Evolutionary conservation across 2,888 invertebrate genomes (phyloP).

Genomic region (Bedellia somnulentella): DNA sequence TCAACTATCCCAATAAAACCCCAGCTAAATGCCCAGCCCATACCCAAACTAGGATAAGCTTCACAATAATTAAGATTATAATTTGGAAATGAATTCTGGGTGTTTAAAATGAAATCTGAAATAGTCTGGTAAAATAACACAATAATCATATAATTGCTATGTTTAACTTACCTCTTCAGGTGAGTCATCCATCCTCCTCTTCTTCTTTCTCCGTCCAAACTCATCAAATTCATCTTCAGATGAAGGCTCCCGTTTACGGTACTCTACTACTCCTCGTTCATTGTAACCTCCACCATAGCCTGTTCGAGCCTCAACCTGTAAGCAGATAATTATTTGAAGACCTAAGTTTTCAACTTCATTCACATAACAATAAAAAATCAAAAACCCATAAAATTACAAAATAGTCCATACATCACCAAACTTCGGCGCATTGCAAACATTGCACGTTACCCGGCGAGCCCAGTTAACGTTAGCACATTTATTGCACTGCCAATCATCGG

Average conservation of each 20-base stretch:
- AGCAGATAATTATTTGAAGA: constrained; percentile 8
- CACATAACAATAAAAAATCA: not conserved
- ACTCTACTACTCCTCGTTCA: constrained; percentile 94
- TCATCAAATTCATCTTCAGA: constrained; percentile 97
- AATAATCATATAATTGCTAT: too few species aligned
- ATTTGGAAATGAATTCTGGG: too few species aligned
- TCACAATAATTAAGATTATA: too few species aligned
- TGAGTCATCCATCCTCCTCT: constrained; percentile 38
- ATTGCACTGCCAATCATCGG: constrained; percentile 99
- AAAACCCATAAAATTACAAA: constrained; percentile 4
- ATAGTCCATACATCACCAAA: constrained; percentile 85
- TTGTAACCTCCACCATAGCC: constrained; percentile 92
- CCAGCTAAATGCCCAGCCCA: too few species aligned
- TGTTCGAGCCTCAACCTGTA: constrained; percentile 69
- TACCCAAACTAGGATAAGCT: too few species aligned
- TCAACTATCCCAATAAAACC: too few species aligned
- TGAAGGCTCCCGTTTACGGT: constrained; percentile 82
- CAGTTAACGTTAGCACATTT: constrained; percentile 99
- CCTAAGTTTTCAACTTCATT: not conserved
- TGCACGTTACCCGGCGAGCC: constrained; percentile 94
- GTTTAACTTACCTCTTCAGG: constrained; percentile 7
- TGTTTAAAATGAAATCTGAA: too few species aligned
- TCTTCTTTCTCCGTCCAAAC: constrained; percentile 71
- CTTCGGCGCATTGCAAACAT: constrained; percentile 98
- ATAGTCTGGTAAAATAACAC: too few species aligned